Evolutionary conservation across 2,888 invertebrate genomes (phyloP).

Genomic region (Philonicus albiceps): DNA sequence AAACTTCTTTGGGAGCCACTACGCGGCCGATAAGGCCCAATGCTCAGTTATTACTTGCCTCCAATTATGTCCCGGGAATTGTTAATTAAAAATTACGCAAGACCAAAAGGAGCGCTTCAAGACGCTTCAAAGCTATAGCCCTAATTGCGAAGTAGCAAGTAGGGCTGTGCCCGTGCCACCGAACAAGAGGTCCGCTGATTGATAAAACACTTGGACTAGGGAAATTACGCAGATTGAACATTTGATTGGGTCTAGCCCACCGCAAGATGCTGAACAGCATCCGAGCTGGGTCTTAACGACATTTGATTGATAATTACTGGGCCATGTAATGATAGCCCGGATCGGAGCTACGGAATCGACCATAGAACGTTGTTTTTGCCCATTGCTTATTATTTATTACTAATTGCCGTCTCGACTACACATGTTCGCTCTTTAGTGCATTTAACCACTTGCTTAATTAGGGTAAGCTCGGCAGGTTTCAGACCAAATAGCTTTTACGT

Average conservation of each 20-base stretch:
- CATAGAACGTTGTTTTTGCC: not conserved
- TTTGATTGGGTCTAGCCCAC: slow-evolving; percentile 18
- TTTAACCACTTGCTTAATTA: slow-evolving; percentile 5
- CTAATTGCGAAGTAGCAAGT: not conserved
- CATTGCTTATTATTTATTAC: not conserved
- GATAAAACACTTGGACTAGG: slow-evolving; percentile 19
- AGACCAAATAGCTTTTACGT: not conserved
- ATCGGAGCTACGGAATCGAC: not conserved
- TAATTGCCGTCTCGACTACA: not conserved
- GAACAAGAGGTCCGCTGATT: slow-evolving; percentile 12
- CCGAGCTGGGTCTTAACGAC: not conserved
- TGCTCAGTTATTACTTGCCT: slow-evolving; percentile 18
- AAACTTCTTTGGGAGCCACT: not conserved
- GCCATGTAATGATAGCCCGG: not conserved
- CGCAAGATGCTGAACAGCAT: not conserved
- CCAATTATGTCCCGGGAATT: slow-evolving; percentile 33
- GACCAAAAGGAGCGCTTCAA: slow-evolving; percentile 11
- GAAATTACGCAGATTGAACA: slow-evolving; percentile 37
- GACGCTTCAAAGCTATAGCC: not conserved
- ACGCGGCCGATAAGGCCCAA: not conserved
- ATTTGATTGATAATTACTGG: slow-evolving; percentile 24
- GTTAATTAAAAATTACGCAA: slow-evolving; percentile 42
- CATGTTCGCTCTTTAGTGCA: not conserved
- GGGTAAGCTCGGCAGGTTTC: not conserved
- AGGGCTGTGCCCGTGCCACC: not conserved